These are phyloP conservation scores for Linurgus olivaceus DNA, from an alignment of 2,797 vertebrate species.

Conservation along the genomic window DNA sequence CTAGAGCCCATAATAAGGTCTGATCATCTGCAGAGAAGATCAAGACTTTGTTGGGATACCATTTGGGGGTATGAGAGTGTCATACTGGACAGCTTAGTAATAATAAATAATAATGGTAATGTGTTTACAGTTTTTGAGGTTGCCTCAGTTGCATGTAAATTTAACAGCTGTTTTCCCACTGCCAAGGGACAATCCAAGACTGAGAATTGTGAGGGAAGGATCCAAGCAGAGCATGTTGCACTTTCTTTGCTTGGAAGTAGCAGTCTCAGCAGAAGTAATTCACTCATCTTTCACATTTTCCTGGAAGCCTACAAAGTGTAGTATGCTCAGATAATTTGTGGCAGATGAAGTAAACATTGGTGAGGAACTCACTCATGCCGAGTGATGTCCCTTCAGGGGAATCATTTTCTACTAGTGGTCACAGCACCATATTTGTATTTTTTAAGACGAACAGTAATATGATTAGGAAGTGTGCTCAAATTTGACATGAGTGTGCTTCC, in stretches of 20 bases:
- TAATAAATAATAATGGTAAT: neutral
- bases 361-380: neutral
- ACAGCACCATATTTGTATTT: neutral
- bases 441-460: neutral
- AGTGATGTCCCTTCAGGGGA: neutral
- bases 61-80: neutral
- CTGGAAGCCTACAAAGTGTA: neutral
- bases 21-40: neutral
- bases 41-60: neutral
- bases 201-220: neutral
- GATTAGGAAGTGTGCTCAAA: neutral
- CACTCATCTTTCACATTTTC: fast-evolving
- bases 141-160: neutral
- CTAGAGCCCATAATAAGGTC: neutral
- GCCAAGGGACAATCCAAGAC: neutral
- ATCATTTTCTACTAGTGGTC: neutral
- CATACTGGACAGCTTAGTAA: neutral
- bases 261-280: neutral
- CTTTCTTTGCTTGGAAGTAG: neutral
- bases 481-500: neutral
- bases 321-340: neutral
- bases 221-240: neutral
- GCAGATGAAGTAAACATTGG: neutral
- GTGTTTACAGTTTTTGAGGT: neutral
- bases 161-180: neutral